Evolutionary conservation across 2,113 vertebrate genomes (phyloP).

Genomic region (Scartelaos histophorus): DNA sequence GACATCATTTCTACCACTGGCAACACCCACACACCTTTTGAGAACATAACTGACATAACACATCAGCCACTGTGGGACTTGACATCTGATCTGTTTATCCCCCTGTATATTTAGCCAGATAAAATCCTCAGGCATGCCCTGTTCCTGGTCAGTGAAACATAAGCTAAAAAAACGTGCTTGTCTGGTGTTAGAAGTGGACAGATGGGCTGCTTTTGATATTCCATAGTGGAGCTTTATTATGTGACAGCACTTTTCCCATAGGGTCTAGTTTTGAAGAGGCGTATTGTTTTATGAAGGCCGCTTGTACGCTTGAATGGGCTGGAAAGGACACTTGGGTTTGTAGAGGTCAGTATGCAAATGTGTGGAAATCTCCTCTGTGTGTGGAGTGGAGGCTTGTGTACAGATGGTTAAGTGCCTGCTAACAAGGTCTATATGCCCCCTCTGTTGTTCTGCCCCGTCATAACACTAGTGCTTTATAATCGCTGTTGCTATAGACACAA

Average conservation of each 20-base stretch:
- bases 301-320: conserved; percentile 57
- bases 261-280: conserved; percentile 59
- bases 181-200: conserved; percentile 35
- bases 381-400: conserved; percentile 65
- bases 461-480: conserved; percentile 53
- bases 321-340: conserved; percentile 65
- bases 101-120: conserved; percentile 26
- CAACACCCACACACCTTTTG: no score
- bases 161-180: conserved; percentile 13
- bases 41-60: no score
- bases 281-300: conserved; percentile 61
- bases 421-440: conserved; percentile 70
- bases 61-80: conserved; percentile 12
- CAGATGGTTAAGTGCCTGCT: conserved; percentile 81
- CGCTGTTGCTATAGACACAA: conserved; percentile 40
- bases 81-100: conserved; percentile 36
- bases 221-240: conserved; percentile 46
- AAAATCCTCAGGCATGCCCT: conserved; percentile 42
- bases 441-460: conserved; percentile 58
- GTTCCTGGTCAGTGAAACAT: conserved; percentile 38
- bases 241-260: conserved; percentile 45
- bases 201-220: conserved; percentile 59
- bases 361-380: conserved; percentile 55
- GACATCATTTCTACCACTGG: no score
- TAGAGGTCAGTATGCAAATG: conserved; percentile 74